These are phyloP conservation scores for Hephaestus fuliginosus DNA, from an alignment of 2,797 vertebrate genomes.

Conservation along the genomic window DNA sequence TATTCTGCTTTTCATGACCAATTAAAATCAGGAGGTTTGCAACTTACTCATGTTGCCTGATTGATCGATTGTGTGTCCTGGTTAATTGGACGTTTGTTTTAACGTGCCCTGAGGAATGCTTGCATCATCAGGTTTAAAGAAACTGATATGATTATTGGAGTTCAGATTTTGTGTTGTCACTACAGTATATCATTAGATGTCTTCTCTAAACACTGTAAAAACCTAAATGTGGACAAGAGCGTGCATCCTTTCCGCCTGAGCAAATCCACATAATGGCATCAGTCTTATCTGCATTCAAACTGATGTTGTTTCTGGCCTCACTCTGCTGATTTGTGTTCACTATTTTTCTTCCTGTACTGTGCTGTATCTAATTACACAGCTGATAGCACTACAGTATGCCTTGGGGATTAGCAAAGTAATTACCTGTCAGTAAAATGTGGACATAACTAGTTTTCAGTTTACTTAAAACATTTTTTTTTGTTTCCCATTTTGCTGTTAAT, in stretches of 20 bases:
- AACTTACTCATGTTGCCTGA: background rate
- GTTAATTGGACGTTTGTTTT: slow-evolving; percentile 4
- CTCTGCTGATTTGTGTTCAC: slow-evolving; percentile 13
- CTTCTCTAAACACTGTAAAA: background rate
- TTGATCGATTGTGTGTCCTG: slow-evolving; percentile 16
- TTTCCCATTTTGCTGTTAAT: background rate
- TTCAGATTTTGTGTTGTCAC: background rate
- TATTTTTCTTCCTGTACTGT: slow-evolving; percentile 11
- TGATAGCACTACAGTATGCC: slow-evolving; percentile 11
- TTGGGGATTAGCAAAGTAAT: slow-evolving; percentile 56
- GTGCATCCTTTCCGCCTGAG: background rate
- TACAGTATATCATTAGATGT: background rate
- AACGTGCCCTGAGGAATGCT: background rate
- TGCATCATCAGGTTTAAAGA: background rate
- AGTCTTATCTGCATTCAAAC: slow-evolving; percentile 20
- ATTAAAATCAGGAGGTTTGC: slow-evolving; percentile 1
- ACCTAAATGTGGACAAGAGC: background rate
- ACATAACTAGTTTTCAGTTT: slow-evolving; percentile 22
- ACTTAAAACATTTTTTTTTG: slow-evolving; percentile 7
- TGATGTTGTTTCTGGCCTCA: slow-evolving; percentile 15
- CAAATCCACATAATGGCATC: background rate
- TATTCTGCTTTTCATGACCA: background rate
- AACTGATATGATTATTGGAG: background rate
- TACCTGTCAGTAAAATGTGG: slow-evolving; percentile 42
- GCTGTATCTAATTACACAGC: slow-evolving; percentile 50